Evolutionary conservation across 2,113 vertebrate genomes (phyloP).

Genomic region (Lamprotornis superbus): DNA sequence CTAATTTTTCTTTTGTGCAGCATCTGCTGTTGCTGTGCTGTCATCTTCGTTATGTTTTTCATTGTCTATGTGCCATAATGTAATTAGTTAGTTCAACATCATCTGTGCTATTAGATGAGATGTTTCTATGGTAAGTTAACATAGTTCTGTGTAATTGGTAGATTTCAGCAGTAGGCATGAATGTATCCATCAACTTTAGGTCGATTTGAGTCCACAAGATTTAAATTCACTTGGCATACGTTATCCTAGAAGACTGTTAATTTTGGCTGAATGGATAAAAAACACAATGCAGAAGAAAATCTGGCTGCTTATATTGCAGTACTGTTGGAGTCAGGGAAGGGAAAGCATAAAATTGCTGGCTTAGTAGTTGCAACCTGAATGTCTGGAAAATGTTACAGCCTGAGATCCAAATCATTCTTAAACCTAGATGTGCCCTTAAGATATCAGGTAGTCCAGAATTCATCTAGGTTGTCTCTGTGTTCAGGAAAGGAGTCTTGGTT

Average conservation of each 20-base stretch:
- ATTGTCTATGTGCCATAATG: slow-evolving; percentile 72
- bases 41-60: slow-evolving; percentile 70
- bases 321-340: slow-evolving; percentile 46
- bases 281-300: slow-evolving; percentile 64
- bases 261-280: slow-evolving; percentile 67
- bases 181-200: slow-evolving; percentile 67
- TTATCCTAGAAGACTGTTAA: slow-evolving; percentile 59
- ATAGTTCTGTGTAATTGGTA: slow-evolving; percentile 63
- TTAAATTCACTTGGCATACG: slow-evolving; percentile 63
- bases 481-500: not conserved
- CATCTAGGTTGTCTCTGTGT: not conserved
- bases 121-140: slow-evolving; percentile 71
- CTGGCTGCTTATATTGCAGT: slow-evolving; percentile 40
- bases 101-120: slow-evolving; percentile 70
- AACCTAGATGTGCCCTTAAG: not conserved
- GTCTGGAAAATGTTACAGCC: slow-evolving; percentile 51
- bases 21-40: slow-evolving; percentile 70
- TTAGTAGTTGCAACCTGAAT: slow-evolving; percentile 32
- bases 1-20: slow-evolving; percentile 69
- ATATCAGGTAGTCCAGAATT: slow-evolving; percentile 40
- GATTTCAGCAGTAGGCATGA: slow-evolving; percentile 65
- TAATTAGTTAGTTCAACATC: slow-evolving; percentile 72
- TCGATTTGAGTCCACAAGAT: slow-evolving; percentile 63
- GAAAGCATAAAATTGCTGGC: slow-evolving; percentile 60
- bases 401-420: slow-evolving; percentile 29